Conservation (phyloP, 2,888 invertebrate genomes). For the Acanthosepion lycidas region DNA sequence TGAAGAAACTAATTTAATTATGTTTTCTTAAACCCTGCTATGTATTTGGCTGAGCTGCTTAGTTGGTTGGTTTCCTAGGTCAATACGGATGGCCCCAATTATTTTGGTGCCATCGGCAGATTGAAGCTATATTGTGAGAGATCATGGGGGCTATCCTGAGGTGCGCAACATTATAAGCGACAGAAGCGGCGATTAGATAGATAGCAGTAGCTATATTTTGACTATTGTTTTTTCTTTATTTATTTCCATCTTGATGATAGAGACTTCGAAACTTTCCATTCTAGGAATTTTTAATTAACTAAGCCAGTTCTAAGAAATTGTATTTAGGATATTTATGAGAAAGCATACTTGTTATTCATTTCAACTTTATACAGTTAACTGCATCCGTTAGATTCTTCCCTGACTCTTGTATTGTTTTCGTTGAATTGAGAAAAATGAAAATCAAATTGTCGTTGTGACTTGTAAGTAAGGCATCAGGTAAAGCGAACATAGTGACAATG, state of each 20-base stretch:
- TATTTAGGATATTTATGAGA: not conserved
- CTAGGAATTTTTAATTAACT: not conserved
- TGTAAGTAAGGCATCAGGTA: too few relatives aligned
- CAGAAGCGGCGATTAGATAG: not conserved
- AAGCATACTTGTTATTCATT: not conserved
- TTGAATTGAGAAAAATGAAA: not conserved
- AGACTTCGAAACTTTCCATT: not conserved
- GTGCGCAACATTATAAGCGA: not conserved
- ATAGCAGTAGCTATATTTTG: not conserved
- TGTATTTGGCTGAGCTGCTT: not conserved
- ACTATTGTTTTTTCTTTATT: not conserved
- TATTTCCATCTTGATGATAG: not conserved
- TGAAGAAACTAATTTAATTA: not conserved
- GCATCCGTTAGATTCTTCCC: not conserved
- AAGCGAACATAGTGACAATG: too few relatives aligned
- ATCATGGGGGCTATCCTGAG: not conserved
- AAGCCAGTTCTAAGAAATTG: not conserved
- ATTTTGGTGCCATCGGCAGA: not conserved
- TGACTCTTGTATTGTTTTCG: not conserved
- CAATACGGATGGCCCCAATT: constrained; percentile 22
- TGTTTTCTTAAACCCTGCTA: not conserved
- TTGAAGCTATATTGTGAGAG: not conserved
- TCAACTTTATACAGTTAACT: not conserved
- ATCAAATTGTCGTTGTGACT: too few relatives aligned
- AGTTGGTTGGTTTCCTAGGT: not conserved